Conservation (phyloP, 2,888 invertebrate genomes). For the Dysmachus trigonus region DNA sequence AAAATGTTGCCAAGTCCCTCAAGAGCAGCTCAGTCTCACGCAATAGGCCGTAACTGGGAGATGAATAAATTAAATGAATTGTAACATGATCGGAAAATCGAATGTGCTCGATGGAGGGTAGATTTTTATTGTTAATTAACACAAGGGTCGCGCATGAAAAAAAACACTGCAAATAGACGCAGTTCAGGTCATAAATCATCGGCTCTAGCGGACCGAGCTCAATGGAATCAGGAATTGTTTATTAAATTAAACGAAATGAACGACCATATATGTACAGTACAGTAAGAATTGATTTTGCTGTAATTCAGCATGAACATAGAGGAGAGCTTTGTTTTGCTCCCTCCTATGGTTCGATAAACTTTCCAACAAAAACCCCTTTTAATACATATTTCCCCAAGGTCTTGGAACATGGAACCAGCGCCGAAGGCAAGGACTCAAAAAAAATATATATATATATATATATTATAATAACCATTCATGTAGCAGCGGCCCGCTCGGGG, state of each 20-base stretch:
- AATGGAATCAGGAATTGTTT: not conserved
- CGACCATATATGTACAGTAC: not conserved
- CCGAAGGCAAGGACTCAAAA: not conserved
- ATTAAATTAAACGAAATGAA: not conserved
- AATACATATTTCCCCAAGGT: not conserved
- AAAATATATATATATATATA: not conserved
- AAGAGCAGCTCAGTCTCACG: not conserved
- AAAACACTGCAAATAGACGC: not conserved
- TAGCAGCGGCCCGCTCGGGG: not conserved
- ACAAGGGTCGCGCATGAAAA: not conserved
- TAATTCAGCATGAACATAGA: not conserved
- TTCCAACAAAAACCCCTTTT: not conserved
- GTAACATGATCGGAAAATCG: not conserved
- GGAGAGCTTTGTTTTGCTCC: not conserved
- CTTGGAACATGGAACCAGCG: not conserved
- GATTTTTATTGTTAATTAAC: not conserved
- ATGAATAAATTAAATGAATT: not conserved
- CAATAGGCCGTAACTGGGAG: not conserved
- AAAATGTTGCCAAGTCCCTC: not conserved
- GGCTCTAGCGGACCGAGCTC: not conserved
- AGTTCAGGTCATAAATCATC: not conserved
- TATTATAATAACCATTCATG: constrained; percentile 25
- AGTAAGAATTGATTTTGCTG: not conserved
- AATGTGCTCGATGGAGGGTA: not conserved
- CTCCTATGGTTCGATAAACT: not conserved